Percentiles rank a stretch among this genome's conserved stretches.
phyloP scores from a whole-genome alignment of 2,888 invertebrate species.

The Lithophane socia region DNA sequence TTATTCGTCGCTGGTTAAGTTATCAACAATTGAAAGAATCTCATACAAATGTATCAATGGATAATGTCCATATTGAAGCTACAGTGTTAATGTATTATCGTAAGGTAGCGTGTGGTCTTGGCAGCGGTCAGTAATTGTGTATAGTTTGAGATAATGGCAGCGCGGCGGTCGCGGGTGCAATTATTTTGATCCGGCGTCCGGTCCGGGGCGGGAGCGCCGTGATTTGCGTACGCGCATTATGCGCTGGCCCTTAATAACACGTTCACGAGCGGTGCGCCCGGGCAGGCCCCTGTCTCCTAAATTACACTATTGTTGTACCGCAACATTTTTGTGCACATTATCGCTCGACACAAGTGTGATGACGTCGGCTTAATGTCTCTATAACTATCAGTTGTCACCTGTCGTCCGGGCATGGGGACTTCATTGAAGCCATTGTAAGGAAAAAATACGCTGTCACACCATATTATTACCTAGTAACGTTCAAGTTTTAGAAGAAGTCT shows the following conservation, averaged over 20 bases:
- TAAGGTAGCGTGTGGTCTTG: constrained; percentile 54
- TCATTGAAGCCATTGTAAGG: constrained; percentile 1
- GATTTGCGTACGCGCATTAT: constrained; percentile 83
- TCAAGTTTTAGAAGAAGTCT: too few species aligned
- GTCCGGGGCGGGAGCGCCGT: constrained; percentile 70
- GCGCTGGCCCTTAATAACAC: constrained; percentile 71
- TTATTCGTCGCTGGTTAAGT: constrained; percentile 15
- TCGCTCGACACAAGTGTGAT: constrained; percentile 19
- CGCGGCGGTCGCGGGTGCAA: constrained; percentile 80
- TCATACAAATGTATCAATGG: constrained; percentile 28
- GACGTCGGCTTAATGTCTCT: constrained; percentile 32
- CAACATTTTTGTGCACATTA: constrained; percentile 26
- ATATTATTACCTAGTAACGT: too few species aligned
- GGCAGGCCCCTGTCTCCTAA: constrained; percentile 66
- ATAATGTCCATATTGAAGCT: neutral
- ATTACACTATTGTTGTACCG: constrained; percentile 67
- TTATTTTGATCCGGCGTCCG: constrained; percentile 82
- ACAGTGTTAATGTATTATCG: constrained; percentile 8
- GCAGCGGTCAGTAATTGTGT: constrained; percentile 83
- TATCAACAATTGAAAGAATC: neutral
- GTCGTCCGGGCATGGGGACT: neutral
- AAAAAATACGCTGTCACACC: neutral
- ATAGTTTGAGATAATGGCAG: constrained; percentile 84
- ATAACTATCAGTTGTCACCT: constrained; percentile 27
- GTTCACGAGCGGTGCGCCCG: constrained; percentile 59